Percentiles rank a stretch among this genome's conserved stretches.
Evolutionary conservation across 2,797 vertebrate species (phyloP).

Genomic region (Erithacus rubecula): DNA sequence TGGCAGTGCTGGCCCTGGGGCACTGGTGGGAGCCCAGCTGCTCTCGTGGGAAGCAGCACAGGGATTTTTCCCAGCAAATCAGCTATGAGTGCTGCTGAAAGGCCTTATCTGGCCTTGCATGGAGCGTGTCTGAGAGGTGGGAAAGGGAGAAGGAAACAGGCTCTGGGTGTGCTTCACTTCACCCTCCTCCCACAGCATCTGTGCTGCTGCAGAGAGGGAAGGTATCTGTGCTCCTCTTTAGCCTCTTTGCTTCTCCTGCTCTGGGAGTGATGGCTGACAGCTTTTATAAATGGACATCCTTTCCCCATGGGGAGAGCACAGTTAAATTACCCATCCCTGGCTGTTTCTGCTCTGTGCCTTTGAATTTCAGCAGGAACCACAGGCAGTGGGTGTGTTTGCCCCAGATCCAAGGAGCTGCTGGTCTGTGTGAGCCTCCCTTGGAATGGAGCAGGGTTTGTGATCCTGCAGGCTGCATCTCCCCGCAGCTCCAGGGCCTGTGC

Average conservation of each 20-base stretch:
- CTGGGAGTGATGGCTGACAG: background rate
- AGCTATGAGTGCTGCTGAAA: background rate
- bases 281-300: background rate
- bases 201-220: background rate
- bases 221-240: background rate
- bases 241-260: background rate
- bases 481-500: background rate
- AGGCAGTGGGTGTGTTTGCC: background rate
- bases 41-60: background rate
- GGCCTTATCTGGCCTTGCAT: background rate
- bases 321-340: background rate
- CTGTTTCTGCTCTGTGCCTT: background rate
- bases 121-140: no score
- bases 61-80: background rate
- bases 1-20: background rate
- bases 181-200: background rate
- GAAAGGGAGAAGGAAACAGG: background rate
- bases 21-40: background rate
- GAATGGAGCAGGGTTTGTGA: background rate
- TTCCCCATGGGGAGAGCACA: background rate
- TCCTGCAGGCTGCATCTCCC: background rate
- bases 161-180: background rate
- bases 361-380: background rate
- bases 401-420: background rate
- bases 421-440: background rate